A percentile compares a stretch with the other conserved stretches of the same genome.
Conservation (phyloP, 2,888 invertebrate genomes). For the Leptinotarsa haldemani region DNA sequence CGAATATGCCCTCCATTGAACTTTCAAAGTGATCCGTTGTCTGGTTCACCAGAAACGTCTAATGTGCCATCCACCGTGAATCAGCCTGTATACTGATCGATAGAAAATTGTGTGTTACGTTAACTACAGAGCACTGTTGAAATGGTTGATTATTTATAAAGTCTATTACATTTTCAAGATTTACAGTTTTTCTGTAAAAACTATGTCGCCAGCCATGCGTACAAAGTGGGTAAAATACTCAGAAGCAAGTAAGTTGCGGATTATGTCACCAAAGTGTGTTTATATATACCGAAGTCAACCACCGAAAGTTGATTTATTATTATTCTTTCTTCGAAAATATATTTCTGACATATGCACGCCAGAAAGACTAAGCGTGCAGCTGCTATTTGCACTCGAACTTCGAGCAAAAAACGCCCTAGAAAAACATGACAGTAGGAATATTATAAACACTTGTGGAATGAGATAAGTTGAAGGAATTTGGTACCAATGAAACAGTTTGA, state of each 20-base stretch:
- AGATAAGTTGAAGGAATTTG: background rate
- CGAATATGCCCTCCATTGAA: too few species aligned
- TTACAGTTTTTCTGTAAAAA: too few species aligned
- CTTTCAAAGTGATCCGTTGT: too few species aligned
- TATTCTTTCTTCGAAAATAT: constrained; percentile 30
- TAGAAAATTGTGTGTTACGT: too few species aligned
- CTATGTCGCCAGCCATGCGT: too few species aligned
- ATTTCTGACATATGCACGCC: constrained; percentile 33
- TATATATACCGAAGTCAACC: background rate
- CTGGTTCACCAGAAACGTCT: too few species aligned
- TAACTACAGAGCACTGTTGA: too few species aligned
- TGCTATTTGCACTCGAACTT: constrained; percentile 32
- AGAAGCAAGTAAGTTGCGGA: background rate
- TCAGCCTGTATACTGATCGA: too few species aligned
- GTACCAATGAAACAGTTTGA: background rate
- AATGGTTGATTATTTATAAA: too few species aligned
- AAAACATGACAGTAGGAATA: constrained; percentile 25
- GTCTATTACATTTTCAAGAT: too few species aligned
- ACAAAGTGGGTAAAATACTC: too few species aligned
- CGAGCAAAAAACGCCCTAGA: constrained; percentile 26
- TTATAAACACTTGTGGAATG: constrained; percentile 53
- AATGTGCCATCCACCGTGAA: too few species aligned
- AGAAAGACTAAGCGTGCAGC: constrained; percentile 30
- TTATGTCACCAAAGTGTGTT: background rate
- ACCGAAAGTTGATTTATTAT: constrained; percentile 32